These are phyloP conservation scores for Diplazon laetatorius DNA, from an alignment of 2,888 invertebrate species.

Conservation along the genomic window DNA sequence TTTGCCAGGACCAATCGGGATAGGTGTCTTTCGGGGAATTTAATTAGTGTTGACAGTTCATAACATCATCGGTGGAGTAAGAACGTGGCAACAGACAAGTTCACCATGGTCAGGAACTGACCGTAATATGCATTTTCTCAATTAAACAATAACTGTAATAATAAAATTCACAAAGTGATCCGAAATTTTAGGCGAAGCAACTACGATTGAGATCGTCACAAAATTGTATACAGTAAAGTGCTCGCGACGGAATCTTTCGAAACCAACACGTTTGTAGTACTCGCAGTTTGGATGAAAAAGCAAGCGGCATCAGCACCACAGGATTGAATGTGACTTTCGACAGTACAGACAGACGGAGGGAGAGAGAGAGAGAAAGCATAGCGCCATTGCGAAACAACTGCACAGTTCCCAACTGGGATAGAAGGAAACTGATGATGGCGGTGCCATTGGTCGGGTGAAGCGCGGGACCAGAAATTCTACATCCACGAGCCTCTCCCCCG, in stretches of 20 bases:
- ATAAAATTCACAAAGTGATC: slow-evolving; percentile 2
- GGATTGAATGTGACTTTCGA: slow-evolving; percentile 46
- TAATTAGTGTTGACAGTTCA: background rate
- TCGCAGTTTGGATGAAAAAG: slow-evolving; percentile 4
- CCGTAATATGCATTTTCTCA: no score
- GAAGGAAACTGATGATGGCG: slow-evolving; percentile 30
- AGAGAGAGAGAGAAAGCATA: slow-evolving; percentile 29
- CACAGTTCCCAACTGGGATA: slow-evolving; percentile 36
- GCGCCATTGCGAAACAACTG: slow-evolving; percentile 46
- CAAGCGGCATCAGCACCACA: slow-evolving; percentile 20
- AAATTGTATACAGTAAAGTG: slow-evolving; percentile 17
- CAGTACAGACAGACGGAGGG: no score
- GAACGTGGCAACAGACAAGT: no score
- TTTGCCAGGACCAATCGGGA: background rate
- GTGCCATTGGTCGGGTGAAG: slow-evolving; percentile 6
- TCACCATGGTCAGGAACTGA: no score
- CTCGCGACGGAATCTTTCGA: background rate
- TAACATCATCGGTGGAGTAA: no score
- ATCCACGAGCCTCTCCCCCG: no score
- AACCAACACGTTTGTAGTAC: background rate
- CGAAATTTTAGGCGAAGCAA: slow-evolving; percentile 1
- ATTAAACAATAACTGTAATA: background rate
- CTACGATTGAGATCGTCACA: slow-evolving; percentile 1
- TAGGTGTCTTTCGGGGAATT: no score
- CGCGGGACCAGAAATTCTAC: slow-evolving; percentile 60